A percentile compares a stretch with the other conserved stretches of the same genome.
Conservation (phyloP, 2,797 vertebrate genomes). For the Smutsia gigantea region DNA sequence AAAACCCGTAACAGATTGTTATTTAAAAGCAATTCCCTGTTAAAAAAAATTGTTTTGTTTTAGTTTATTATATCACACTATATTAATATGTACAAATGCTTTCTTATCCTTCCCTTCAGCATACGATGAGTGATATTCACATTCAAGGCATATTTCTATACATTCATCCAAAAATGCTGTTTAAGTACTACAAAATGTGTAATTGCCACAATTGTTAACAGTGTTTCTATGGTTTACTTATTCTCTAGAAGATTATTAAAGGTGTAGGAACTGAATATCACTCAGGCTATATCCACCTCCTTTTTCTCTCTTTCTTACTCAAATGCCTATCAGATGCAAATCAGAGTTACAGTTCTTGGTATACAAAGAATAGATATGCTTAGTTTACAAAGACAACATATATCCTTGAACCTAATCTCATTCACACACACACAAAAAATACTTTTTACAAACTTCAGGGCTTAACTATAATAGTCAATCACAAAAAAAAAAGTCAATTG, state of each 20-base stretch:
- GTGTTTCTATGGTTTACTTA: conserved; percentile 32
- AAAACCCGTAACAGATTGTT: conserved; percentile 99
- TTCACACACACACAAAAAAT: background rate
- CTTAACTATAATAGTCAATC: background rate
- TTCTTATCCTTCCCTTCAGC: conserved; percentile 34
- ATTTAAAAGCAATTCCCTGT: conserved; percentile 99
- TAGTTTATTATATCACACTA: conserved; percentile 27
- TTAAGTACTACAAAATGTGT: conserved; percentile 30
- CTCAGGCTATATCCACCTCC: background rate
- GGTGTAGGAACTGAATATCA: background rate
- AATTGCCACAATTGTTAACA: conserved; percentile 33
- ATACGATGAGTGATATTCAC: conserved; percentile 10
- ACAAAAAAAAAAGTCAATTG: background rate
- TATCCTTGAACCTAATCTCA: background rate
- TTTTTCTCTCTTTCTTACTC: background rate
- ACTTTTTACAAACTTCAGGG: background rate
- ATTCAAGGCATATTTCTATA: conserved; percentile 44
- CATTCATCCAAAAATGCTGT: background rate
- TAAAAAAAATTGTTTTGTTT: conserved; percentile 63
- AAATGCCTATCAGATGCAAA: conserved; percentile 25
- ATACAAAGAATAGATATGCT: background rate
- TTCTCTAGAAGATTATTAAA: conserved; percentile 25
- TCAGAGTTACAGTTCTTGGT: background rate
- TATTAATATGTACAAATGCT: conserved; percentile 42
- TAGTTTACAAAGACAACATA: background rate